Evolutionary conservation across 1,140 invertebrate genomes (phyloP), one percentile per base, ranked within the genome.

Genomic region (fruit fly (Drosophila melanogaster)): DNA sequence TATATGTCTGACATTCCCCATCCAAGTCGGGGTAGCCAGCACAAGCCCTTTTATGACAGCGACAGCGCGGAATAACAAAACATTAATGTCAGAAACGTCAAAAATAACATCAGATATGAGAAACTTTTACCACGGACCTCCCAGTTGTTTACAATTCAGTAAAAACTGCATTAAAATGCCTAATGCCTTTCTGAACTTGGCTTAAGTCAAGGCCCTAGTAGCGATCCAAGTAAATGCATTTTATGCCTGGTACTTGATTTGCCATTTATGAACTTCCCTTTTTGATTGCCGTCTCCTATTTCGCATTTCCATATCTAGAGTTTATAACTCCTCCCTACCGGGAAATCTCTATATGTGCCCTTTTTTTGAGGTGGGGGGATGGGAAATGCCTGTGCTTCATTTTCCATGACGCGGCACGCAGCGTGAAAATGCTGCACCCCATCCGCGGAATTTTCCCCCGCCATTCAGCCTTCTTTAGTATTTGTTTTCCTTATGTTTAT

Each of bases 71-170:
- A 83, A 83, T 66, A 89, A 89, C 79, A 89, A 89, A 89, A 84
- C 84, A 89, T 84, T 80, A 84, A 84, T 89, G 84, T 89, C 84
- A 89, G 77, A 87, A 89, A 83, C 72, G 81, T 84, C 84, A 87
- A 71, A 89, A 87, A 81, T 62, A 83, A 65, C 61, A 74, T 43
- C 66, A 77, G 41, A 19, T 40, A 10, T 51, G 40, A 35, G 46
- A 40, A 59, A 62, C 40, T 56, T 10, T 14, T 17, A 22, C 49
- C 61, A 46, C 56, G 57, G 77, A 84, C 85, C 85, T 79, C 75
- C 71, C 65, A 74, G 77, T 74, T 89, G 83, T 83, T 87, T 85
- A 80, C 74, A 85, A 67, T 53, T 26, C 30, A 74, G 35, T 47
- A 57, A 54, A 79, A 79, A 83, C 51, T 72, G 77, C 80, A 89